Evolutionary conservation across 2,888 invertebrate species (phyloP).

Genomic region (Eupithecia subumbrata): DNA sequence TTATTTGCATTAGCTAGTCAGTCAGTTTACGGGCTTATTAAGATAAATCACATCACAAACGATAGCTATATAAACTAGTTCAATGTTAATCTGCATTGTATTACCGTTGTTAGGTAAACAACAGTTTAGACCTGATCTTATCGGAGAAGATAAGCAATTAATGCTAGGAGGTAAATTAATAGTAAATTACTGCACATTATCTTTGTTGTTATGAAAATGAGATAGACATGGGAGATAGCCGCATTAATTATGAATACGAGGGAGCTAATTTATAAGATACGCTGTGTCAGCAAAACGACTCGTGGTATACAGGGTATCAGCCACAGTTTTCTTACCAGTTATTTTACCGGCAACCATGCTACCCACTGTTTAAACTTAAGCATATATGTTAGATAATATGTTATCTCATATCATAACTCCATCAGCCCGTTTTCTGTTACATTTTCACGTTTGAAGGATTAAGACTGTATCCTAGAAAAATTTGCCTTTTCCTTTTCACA

Average conservation of each 20-base stretch:
- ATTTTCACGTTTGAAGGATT: too few species aligned
- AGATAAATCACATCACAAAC: not conserved
- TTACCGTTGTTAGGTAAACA: slow-evolving; percentile 15
- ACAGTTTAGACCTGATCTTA: slow-evolving; percentile 25
- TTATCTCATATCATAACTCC: too few species aligned
- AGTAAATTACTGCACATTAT: slow-evolving; percentile 15
- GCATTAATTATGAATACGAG: not conserved
- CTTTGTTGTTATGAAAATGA: slow-evolving; percentile 7
- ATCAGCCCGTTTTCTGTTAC: too few species aligned
- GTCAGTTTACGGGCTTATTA: not conserved
- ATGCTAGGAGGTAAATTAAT: slow-evolving; percentile 10
- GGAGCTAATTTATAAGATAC: not conserved
- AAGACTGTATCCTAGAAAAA: too few species aligned
- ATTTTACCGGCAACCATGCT: too few species aligned
- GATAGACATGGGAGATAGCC: slow-evolving; percentile 10
- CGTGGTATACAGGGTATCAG: too few species aligned
- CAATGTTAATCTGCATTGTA: slow-evolving; percentile 24
- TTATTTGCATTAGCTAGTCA: not conserved
- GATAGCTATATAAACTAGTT: slow-evolving; percentile 5
- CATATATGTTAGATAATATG: too few species aligned
- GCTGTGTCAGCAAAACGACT: too few species aligned
- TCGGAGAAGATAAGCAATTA: slow-evolving; percentile 21
- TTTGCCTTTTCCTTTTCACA: too few species aligned
- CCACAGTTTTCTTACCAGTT: too few species aligned
- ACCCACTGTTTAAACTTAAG: too few species aligned